Evolutionary conservation across 2,888 invertebrate genomes (phyloP), one percentile per base, ranked within the genome.

Genomic region (Perizoma flavofasciatum): DNA sequence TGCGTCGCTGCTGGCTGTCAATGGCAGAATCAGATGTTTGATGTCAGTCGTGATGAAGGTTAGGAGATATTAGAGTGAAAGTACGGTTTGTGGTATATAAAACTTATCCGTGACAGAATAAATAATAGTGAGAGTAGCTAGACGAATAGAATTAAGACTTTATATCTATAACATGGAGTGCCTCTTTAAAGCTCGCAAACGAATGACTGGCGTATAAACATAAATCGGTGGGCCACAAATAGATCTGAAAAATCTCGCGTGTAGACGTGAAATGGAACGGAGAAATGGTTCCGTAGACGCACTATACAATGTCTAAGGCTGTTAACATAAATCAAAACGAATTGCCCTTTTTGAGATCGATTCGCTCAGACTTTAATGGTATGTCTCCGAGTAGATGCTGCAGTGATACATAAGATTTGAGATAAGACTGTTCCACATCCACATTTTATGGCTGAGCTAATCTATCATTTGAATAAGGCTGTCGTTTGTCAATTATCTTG

Each of bases 61-160:
- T 79, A 70, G 65, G 56, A 73, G 74, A 79, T 77, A 80, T 72
- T 72, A 71, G 59, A 78, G 80, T 81, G 82, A 82, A 81, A 82
- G 82, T 79, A 64, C 71, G 54, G 63, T 50, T 59, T 59, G 57
- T 43, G 39, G 53, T 34, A 44, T 44, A 51, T 61, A 67, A 41
- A 41, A n/a, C 35, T 35, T 5, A 35, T 35, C 35, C 35, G 35
- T n/a, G n/a, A n/a, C n/a, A 35, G 35, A 35, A 5, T 5, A 5
- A 5, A 35, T 35, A 35, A 35, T 35, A 35, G 35, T 35, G 35
- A 35, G 35, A 6, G 6, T 6, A 35, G 65, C 65, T 69, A 69
- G 66, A 71, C 58, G 55, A 68, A 70, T 67, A 64, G 59, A 55
- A 22, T 22, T 22, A 22, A 22, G 22, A n/a, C n/a, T n/a, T n/a